A percentile compares a stretch with the other conserved stretches of the same genome.
Conservation (phyloP, 2,888 invertebrate species). For the Macrophya annulata region DNA sequence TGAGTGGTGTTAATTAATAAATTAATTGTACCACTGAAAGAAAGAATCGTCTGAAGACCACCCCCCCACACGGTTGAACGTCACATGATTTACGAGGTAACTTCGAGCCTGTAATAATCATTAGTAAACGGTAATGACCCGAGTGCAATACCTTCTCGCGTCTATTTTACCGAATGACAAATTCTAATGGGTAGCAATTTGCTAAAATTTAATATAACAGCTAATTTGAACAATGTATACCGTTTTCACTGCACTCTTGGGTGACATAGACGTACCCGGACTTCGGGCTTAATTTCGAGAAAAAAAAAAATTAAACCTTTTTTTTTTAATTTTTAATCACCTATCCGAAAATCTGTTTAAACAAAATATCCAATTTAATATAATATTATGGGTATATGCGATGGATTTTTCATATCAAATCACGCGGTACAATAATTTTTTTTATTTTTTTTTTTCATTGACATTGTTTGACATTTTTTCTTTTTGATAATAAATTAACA, state of each 20-base stretch:
- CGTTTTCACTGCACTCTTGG: slow-evolving; percentile 42
- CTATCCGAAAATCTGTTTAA: background rate
- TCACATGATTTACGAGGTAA: slow-evolving; percentile 33
- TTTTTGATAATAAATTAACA: background rate
- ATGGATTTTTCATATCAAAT: background rate
- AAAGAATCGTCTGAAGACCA: background rate
- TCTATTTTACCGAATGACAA: slow-evolving; percentile 48
- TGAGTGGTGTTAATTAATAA: background rate
- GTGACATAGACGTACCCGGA: slow-evolving; percentile 18
- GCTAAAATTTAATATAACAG: slow-evolving; percentile 64
- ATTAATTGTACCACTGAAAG: background rate
- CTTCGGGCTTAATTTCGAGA: background rate
- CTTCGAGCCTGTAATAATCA: slow-evolving; percentile 31
- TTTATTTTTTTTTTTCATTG: background rate
- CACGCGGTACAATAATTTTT: background rate
- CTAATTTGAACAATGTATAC: slow-evolving; percentile 63
- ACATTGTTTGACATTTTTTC: no score
- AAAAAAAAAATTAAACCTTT: background rate
- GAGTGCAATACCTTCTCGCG: slow-evolving; percentile 35
- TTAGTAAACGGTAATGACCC: slow-evolving; percentile 48
- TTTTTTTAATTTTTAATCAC: background rate
- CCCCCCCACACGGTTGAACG: background rate
- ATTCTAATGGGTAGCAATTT: slow-evolving; percentile 58
- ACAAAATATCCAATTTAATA: background rate
- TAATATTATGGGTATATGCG: background rate